Conservation (phyloP, 2,888 invertebrate species). For the Actias luna region DNA sequence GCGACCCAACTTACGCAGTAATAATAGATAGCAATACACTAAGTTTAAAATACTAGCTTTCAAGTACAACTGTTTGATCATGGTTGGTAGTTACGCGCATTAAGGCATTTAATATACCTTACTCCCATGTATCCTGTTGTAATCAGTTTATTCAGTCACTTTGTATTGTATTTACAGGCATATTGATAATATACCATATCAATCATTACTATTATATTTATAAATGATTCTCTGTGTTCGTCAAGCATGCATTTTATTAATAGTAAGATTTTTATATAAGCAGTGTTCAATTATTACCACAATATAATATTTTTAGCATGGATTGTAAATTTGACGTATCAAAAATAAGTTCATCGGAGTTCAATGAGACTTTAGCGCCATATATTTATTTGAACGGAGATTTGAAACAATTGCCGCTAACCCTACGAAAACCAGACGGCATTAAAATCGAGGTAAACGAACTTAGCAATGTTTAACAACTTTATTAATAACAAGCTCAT, state of each 20-base stretch:
- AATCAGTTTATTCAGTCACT: too few relatives aligned
- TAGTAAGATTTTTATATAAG: not conserved
- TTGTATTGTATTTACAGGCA: too few relatives aligned
- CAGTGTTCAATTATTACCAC: not conserved
- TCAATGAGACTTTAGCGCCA: conserved; percentile 47
- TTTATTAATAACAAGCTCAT: not conserved
- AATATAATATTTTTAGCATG: conserved; percentile 36
- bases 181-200: too few relatives aligned
- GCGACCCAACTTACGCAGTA: too few relatives aligned
- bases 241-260: not conserved
- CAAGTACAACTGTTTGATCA: too few relatives aligned
- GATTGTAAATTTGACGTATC: conserved; percentile 52
- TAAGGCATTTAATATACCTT: too few relatives aligned
- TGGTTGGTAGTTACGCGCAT: too few relatives aligned
- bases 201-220: too few relatives aligned
- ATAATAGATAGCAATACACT: too few relatives aligned
- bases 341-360: conserved; percentile 34
- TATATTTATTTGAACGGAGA: conserved; percentile 45
- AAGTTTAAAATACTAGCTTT: too few relatives aligned
- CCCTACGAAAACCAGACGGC: conserved; percentile 49
- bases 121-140: too few relatives aligned
- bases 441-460: conserved; percentile 50
- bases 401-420: conserved; percentile 49
- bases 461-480: conserved; percentile 3
- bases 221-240: too few relatives aligned